These are phyloP conservation scores for Natator depressus DNA, from an alignment of 2,113 vertebrate species.

Conservation along the genomic window DNA sequence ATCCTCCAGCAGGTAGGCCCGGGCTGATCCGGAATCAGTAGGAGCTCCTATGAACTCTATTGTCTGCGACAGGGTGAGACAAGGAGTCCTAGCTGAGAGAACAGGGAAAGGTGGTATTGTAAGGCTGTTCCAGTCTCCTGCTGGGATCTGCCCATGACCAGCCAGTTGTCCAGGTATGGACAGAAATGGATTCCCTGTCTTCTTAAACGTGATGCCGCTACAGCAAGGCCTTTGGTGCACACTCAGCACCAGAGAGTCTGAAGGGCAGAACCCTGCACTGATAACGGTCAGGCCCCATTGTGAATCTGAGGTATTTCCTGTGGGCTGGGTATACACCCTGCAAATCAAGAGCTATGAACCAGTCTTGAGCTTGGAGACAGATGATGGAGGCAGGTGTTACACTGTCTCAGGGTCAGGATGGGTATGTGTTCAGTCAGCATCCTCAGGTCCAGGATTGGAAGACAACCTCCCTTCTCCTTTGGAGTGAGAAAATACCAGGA, in stretches of 20 bases:
- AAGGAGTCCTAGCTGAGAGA: too few species aligned
- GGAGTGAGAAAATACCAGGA: background rate
- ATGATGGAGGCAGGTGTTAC: too few species aligned
- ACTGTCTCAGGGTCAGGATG: too few species aligned
- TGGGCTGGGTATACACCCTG: background rate
- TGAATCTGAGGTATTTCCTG: accelerated
- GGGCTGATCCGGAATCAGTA: too few species aligned
- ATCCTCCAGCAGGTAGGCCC: too few species aligned
- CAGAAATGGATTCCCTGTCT: accelerated
- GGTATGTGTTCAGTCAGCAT: too few species aligned
- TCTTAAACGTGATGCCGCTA: accelerated
- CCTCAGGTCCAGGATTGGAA: accelerated
- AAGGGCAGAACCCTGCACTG: background rate
- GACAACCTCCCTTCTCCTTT: background rate
- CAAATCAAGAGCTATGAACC: background rate
- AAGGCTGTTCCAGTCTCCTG: background rate
- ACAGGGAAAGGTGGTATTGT: background rate
- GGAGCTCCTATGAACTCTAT: too few species aligned
- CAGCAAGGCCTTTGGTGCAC: accelerated
- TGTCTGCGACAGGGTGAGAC: too few species aligned
- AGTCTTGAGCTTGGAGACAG: accelerated
- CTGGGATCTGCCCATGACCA: accelerated
- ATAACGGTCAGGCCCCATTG: accelerated
- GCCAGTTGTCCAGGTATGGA: accelerated
- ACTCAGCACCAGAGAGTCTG: accelerated